Base-by-base conservation (phyloP, 2,888 invertebrate genomes). In the Erebia aethiops region DNA sequence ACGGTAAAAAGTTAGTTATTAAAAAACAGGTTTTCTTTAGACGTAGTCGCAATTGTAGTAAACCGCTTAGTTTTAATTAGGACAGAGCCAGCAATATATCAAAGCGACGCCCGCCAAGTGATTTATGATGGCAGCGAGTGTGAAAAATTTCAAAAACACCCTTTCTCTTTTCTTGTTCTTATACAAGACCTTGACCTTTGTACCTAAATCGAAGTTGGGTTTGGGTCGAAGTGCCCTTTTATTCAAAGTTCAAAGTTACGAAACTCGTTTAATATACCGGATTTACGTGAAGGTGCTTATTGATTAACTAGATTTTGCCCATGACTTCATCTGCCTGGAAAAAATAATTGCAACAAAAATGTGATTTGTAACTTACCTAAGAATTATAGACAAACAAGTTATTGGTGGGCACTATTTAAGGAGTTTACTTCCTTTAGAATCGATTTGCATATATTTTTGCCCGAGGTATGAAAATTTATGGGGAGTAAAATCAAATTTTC, bases 41-140 rank as follows among this genome's bases (percentile, higher is more conserved):
- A 49, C 21, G 52, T 65, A 35, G 41, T 54, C 18, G 16, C 41
- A 54, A 65, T 66, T 58, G 16, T 65, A 73, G 65, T 61, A 26
- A 21, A 63, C 51, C 51, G 67, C 64, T 73, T 70, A 70, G 77
- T 76, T 73, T 74, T 72, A 76, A 77, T 77, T 76, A 71, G 65
- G 71, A 67, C 69, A 60, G 65, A 62, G 71, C 73, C 69, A 66
- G 76, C 72, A 73, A 77, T 77, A 76, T 74, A 75, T 77, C 77
- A 77, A 75, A 71, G 75, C 71, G 76, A 67, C 75, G 65, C 51
- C 66, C 71, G 68, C 49, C 70, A 67, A 67, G 69, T 77, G 76
- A 77, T 77, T 77, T 76, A 77, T 73, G 73, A 65, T 61, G 62
- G 58, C 63, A 54, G 58, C 60, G 69, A 73, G 74, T 71, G 73